Conservation (phyloP, 2,888 invertebrate genomes). For the Philopedon plagiatum region DNA sequence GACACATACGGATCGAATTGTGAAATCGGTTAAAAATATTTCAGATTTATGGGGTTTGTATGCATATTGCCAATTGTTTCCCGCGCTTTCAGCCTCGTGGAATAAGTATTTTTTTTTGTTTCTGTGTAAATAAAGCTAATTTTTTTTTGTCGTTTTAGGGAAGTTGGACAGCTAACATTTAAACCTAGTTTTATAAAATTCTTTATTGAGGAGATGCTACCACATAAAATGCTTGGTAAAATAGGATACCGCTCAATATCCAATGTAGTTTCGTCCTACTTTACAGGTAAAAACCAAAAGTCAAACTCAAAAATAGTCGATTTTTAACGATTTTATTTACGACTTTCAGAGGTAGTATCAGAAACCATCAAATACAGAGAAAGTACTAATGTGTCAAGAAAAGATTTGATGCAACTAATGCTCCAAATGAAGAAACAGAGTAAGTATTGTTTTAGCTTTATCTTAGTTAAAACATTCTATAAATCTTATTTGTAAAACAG, state of each 20-base stretch:
- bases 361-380: conserved; percentile 32
- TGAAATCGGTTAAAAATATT: too few relatives aligned
- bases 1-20: too few relatives aligned
- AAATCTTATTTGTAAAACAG: too few relatives aligned
- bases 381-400: conserved; percentile 13
- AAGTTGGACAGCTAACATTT: not conserved
- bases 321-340: too few relatives aligned
- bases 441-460: too few relatives aligned
- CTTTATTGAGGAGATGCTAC: not conserved
- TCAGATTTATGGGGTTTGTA: too few relatives aligned
- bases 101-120: too few relatives aligned
- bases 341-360: conserved; percentile 12
- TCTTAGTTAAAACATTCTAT: too few relatives aligned
- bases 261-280: not conserved
- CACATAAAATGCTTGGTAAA: not conserved
- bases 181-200: not conserved
- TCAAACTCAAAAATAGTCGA: too few relatives aligned
- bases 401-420: conserved; percentile 48
- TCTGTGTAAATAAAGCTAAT: too few relatives aligned
- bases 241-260: not conserved
- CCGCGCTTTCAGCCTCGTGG: too few relatives aligned
- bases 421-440: conserved; percentile 27
- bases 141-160: not conserved
- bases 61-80: too few relatives aligned
- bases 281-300: not conserved